A percentile compares a stretch with the other conserved stretches of the same genome.
These are phyloP conservation scores for Eulemur coronatus DNA, from an alignment of 2,797 vertebrate genomes.

Conservation along the genomic window DNA sequence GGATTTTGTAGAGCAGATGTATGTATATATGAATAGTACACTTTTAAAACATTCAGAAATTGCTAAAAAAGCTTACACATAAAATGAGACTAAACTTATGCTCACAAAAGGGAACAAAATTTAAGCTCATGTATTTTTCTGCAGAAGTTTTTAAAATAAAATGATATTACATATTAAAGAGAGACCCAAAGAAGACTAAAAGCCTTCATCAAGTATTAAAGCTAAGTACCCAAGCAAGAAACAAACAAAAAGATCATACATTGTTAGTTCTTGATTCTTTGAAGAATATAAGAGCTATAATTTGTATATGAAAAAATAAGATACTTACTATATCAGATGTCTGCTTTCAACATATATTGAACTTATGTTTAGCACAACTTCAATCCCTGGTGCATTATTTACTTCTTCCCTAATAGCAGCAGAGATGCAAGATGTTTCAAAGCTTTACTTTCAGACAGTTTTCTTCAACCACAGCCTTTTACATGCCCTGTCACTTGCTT, in stretches of 20 bases:
- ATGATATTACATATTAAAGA: neutral
- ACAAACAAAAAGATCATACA: neutral
- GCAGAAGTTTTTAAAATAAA: conserved; percentile 35
- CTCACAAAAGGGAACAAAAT: neutral
- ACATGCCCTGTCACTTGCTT: neutral
- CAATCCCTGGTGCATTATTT: conserved; percentile 40
- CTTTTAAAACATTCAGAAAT: conserved; percentile 6
- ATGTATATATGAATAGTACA: neutral
- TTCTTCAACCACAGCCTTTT: conserved; percentile 40
- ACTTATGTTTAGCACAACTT: conserved; percentile 55
- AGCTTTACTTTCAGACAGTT: conserved; percentile 10
- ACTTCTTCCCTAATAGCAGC: conserved; percentile 17
- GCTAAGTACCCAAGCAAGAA: neutral
- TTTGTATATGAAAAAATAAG: conserved; percentile 53
- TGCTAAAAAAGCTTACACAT: neutral
- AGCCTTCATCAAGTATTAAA: conserved; percentile 27
- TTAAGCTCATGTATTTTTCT: neutral
- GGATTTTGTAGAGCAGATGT: neutral
- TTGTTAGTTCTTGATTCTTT: neutral
- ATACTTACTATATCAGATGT: conserved; percentile 76
- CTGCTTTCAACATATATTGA: neutral
- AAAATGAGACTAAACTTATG: neutral
- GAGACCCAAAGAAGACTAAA: neutral
- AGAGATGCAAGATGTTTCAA: neutral
- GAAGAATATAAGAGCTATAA: neutral